Base-by-base conservation (phyloP, 1,140 invertebrate species). In the Orchesella cincta region DNA sequence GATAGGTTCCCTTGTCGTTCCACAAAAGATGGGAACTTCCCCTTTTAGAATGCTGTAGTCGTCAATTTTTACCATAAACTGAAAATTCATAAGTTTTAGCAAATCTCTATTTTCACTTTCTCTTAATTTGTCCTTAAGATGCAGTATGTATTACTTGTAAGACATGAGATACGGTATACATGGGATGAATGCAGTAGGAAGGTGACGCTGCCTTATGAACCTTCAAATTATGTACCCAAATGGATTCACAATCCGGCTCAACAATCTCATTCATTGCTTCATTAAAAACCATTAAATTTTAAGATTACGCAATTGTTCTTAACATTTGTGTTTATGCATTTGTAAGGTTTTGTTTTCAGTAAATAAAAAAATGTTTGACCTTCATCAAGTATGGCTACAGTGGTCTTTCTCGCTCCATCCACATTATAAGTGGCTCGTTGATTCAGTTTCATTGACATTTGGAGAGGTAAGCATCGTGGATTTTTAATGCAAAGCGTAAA, bases 81-180 rank as follows among this genome's bases (percentile, higher is more conserved):
- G 29, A 36, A 73, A 46, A 51, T 57, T n/a, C 14, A 26, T 26
- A 57, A 57, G 23, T 18, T 57, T 57, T 26, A 46, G n/a, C n/a
- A n/a, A n/a, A n/a, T n/a, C n/a, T n/a, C n/a, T 46, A 18, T 8
- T 57, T 57, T 57, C n/a, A 57, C 54, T 16, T 23, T 14, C 23
- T 12, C n/a, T 5, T 23, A 57, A 8, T n/a, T 57, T n/a, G 54
- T 14, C 26, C n/a, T 57, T 57, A 46, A 46, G 39, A 46, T n/a
- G n/a, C n/a, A n/a, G n/a, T n/a, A n/a, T n/a, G 26, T 31, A 73
- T 73, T 71, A 73, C 71, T 51, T 73, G 71, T 26, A 73, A 23
- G 3, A 46, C 3, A 46, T 73, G 71, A 3, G 39, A 46, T 5
- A 73, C 71, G 14, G 71, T 46, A 35, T 73, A 73, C 34, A 73